phyloP scores from a whole-genome alignment of 2,888 invertebrate species.

The Philereme transversata region DNA sequence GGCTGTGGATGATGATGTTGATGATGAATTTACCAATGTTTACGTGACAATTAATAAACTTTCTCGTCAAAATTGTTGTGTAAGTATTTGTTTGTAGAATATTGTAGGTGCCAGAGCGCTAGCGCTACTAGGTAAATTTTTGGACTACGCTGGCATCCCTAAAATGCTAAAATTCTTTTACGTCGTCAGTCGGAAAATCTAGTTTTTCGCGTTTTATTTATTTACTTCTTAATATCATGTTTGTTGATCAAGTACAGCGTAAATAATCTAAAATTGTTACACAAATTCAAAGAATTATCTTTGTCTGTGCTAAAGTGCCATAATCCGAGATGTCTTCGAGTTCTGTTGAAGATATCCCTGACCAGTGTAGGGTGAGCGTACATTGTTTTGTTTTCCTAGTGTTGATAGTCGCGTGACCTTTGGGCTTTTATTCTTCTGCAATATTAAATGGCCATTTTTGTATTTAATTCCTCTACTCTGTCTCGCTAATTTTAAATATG shows the following conservation, averaged over 20 bases:
- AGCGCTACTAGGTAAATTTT: too few species aligned
- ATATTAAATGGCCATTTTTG: neutral
- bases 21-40: too few species aligned
- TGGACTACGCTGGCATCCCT: too few species aligned
- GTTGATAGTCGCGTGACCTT: conserved; percentile 46
- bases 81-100: too few species aligned
- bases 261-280: neutral
- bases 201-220: too few species aligned
- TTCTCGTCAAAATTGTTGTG: too few species aligned
- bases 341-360: conserved; percentile 74
- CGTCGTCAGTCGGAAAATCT: too few species aligned
- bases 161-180: too few species aligned
- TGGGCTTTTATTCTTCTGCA: conserved; percentile 26
- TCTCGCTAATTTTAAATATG: neutral
- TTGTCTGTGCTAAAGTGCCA: neutral
- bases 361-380: conserved; percentile 68
- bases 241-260: neutral
- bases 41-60: too few species aligned
- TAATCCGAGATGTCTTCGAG: conserved; percentile 67
- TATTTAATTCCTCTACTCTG: neutral
- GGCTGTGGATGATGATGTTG: too few species aligned
- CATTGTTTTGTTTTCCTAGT: conserved; percentile 41
- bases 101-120: too few species aligned
- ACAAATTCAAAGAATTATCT: neutral
- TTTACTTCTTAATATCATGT: neutral